Evolutionary conservation across 2,797 vertebrate species (phyloP).

Genomic region (Gallinago solitaria): DNA sequence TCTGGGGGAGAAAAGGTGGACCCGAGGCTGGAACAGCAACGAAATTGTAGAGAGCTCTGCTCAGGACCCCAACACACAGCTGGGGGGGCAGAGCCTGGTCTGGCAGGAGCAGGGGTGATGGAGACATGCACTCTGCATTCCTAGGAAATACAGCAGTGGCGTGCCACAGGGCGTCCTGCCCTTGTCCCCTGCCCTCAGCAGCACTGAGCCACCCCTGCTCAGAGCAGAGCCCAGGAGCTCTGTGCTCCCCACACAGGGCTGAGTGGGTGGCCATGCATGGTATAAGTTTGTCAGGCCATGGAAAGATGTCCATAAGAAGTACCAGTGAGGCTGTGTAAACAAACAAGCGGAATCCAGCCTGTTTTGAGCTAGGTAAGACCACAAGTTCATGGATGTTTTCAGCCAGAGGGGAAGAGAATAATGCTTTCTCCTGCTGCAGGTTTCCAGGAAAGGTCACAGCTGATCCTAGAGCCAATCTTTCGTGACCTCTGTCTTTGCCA

Average conservation of each 20-base stretch:
- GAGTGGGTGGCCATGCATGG: background rate
- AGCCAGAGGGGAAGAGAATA: background rate
- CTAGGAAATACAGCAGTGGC: background rate
- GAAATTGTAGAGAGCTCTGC: background rate
- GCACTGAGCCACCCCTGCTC: fast-evolving
- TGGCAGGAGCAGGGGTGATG: background rate
- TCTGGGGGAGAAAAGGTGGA: background rate
- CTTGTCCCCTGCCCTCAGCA: background rate
- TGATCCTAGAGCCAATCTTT: background rate
- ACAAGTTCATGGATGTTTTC: fast-evolving
- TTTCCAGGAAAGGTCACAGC: background rate
- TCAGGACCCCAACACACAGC: background rate
- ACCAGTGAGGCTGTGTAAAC: background rate
- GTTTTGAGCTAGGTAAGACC: background rate
- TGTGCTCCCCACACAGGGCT: fast-evolving
- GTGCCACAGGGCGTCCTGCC: background rate
- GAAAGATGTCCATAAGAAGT: background rate
- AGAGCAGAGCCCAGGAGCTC: background rate
- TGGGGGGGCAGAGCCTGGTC: background rate
- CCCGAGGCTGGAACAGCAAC: background rate
- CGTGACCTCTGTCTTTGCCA: background rate
- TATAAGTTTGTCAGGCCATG: background rate
- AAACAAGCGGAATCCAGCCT: fast-evolving
- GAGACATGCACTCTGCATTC: background rate
- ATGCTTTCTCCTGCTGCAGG: background rate